phyloP scores from a whole-genome alignment of 2,797 vertebrate genomes.

The Heterohyrax brucei region DNA sequence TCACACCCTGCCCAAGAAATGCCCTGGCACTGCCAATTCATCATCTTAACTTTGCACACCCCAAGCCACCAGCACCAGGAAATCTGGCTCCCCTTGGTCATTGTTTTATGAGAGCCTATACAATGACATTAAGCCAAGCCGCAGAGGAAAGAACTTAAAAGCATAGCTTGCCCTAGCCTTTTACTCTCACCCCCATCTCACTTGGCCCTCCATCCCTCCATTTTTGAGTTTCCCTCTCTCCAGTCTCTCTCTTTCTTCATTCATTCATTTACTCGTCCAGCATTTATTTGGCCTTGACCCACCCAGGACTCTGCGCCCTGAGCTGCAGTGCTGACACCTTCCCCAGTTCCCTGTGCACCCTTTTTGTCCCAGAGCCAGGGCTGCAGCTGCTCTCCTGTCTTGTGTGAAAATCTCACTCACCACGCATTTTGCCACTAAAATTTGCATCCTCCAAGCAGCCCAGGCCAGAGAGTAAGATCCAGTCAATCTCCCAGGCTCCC shows the following conservation, averaged over 20 bases:
- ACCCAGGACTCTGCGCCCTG: background rate
- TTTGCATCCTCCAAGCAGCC: no score
- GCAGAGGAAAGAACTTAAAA: background rate
- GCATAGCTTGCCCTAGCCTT: background rate
- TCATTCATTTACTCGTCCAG: background rate
- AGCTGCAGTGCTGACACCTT: accelerated
- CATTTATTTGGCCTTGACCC: background rate
- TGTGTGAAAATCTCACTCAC: background rate
- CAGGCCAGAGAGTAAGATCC: background rate
- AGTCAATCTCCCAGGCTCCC: accelerated
- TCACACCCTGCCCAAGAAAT: no score
- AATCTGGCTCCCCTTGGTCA: background rate
- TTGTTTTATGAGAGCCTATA: background rate
- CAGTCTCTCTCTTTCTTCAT: background rate
- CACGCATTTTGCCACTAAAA: no score
- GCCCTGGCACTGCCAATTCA: background rate
- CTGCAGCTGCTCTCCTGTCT: background rate
- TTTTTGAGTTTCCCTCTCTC: background rate
- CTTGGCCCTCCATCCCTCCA: background rate
- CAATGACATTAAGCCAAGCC: background rate
- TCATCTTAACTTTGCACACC: background rate
- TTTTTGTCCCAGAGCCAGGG: background rate
- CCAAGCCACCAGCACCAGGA: background rate
- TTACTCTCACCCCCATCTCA: background rate
- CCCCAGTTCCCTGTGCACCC: accelerated